Evolutionary conservation across 2,797 vertebrate genomes (phyloP), one percentile per base, ranked within the genome.

Genomic region (Mareca strepera): DNA sequence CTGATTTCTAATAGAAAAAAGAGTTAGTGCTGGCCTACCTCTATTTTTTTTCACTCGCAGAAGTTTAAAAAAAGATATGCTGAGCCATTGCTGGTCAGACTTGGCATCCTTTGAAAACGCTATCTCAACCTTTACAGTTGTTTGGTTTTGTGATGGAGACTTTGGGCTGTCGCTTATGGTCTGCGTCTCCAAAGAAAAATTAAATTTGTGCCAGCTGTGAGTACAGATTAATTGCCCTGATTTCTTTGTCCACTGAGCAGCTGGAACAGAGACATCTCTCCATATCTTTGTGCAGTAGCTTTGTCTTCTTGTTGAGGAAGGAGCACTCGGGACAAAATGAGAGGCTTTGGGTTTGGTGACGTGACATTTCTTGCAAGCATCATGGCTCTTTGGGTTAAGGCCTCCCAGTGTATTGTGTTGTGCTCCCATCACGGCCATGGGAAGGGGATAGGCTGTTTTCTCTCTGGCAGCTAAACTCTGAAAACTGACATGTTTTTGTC

Each of bases 1-100:
- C 84, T 73, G 93, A 68, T 79, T 96, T 94, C 84, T 86, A 87
- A 86, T 87, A 91, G 91, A 87, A 46, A 74, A 85, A 82, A 86
- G 44, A 87, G 78, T 72, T 43, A 69, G 79, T 73, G 58, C 50
- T 86, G 86, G 62, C 52, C 44, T 67, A 17, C 44, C 7, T 67
- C 26, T 22, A 17, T 52, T 55, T 37, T n/a, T 55, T 41, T 10
- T n/a, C 18, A 14, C 55, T 31, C 89, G 17, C 44, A 68, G 73
- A 81, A 79, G 14, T 68, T 88, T 58, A 22, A 43, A 55, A 62
- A 48, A 52, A n/a, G 56, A 31, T 53, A 35, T 68, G 50, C 72
- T 93, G 58, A 91, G 46, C 68, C 53, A 50, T 26, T 80, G 60
- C 33, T 18, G 44, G 22, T 92, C 29, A 58, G 82, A 62, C 41